Percentiles rank a stretch among this genome's conserved stretches.
Evolutionary conservation across 2,888 invertebrate genomes (phyloP).

Genomic region (Rosalia funebris): DNA sequence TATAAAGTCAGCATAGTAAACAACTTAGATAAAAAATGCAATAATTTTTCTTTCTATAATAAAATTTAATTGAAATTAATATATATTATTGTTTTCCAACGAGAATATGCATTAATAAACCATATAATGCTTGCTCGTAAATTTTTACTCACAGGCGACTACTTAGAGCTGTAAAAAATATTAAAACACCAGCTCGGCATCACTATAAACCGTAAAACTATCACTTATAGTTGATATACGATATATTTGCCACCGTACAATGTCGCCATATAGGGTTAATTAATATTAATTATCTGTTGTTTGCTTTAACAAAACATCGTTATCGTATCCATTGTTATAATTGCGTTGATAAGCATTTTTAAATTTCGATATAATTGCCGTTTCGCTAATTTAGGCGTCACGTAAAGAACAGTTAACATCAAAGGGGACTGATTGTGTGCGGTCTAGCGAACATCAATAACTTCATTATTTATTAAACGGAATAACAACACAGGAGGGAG

Average conservation of each 20-base stretch:
- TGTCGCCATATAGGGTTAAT: constrained; percentile 31
- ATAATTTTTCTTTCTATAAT: too few species aligned
- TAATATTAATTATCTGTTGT: constrained; percentile 37
- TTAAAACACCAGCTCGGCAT: neutral
- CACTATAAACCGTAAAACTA: constrained; percentile 13
- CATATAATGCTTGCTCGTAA: too few species aligned
- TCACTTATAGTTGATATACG: constrained; percentile 14
- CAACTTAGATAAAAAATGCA: too few species aligned
- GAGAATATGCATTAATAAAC: too few species aligned
- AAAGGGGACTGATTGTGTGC: constrained; percentile 33
- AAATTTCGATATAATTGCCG: constrained; percentile 22
- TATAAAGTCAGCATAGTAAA: too few species aligned
- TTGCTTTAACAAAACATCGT: constrained; percentile 33
- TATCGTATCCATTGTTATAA: constrained; percentile 31
- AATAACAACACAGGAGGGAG: constrained; percentile 23
- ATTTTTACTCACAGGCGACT: too few species aligned
- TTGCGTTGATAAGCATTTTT: constrained; percentile 31
- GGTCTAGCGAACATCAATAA: constrained; percentile 37
- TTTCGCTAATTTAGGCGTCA: constrained; percentile 21
- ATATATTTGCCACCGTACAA: constrained; percentile 22
- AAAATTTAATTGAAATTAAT: too few species aligned
- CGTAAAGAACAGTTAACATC: constrained; percentile 34
- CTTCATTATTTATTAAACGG: constrained; percentile 37
- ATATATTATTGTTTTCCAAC: too few species aligned
- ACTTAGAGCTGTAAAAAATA: too few species aligned